Evolutionary conservation across 2,888 invertebrate genomes (phyloP).

Genomic region (Phoenoteleia sp.): DNA sequence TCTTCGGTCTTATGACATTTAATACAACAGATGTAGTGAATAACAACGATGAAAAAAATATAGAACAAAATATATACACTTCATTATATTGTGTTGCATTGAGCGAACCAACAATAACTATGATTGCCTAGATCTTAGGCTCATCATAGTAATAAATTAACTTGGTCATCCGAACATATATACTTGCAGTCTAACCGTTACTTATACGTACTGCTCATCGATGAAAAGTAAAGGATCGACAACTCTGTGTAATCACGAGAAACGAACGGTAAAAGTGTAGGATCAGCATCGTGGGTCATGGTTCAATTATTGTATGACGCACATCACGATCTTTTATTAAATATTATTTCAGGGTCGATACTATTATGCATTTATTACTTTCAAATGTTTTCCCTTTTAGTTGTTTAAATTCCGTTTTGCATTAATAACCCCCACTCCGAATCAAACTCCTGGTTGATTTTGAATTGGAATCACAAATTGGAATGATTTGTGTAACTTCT

Average conservation of each 20-base stretch:
- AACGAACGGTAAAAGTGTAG: constrained; percentile 70
- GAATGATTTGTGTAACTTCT: too few relatives aligned
- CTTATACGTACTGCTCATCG: constrained; percentile 39
- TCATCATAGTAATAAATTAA: constrained; percentile 64
- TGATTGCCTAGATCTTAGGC: constrained; percentile 59
- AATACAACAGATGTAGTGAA: constrained; percentile 1
- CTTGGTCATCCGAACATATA: constrained; percentile 59
- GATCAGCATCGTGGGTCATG: constrained; percentile 74
- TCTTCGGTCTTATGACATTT: constrained; percentile 16
- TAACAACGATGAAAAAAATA: constrained; percentile 22
- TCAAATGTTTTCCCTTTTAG: constrained; percentile 57
- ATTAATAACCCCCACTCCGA: too few relatives aligned
- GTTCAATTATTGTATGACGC: constrained; percentile 76
- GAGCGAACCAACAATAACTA: constrained; percentile 45
- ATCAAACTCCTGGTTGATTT: too few relatives aligned
- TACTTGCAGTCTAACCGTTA: not conserved
- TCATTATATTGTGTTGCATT: constrained; percentile 24
- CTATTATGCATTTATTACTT: constrained; percentile 68
- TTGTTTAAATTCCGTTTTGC: not conserved
- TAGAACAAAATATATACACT: constrained; percentile 47
- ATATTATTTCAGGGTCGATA: constrained; percentile 69
- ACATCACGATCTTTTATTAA: constrained; percentile 71
- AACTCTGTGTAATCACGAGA: constrained; percentile 59
- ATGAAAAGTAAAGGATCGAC: constrained; percentile 64
- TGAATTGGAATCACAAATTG: too few relatives aligned